These are phyloP conservation scores for Lepidurus apus DNA, from an alignment of 1,140 invertebrate genomes.

Conservation along the genomic window DNA sequence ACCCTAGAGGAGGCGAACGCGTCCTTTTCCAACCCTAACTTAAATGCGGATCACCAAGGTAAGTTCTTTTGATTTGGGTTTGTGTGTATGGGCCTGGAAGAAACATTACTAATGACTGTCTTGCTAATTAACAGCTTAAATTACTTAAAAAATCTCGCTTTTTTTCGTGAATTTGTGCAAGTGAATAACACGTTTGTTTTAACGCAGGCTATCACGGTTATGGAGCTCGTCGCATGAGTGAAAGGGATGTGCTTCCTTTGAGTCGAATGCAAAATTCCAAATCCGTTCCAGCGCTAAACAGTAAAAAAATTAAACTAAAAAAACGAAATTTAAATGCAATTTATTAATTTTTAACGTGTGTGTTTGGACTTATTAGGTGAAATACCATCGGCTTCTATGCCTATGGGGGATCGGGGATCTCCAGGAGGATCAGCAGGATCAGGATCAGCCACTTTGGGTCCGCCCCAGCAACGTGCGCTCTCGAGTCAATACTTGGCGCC, in stretches of 20 bases:
- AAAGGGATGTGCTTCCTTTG: slow-evolving; percentile 72
- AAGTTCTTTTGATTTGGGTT: slow-evolving; percentile 37
- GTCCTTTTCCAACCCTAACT: slow-evolving; percentile 27
- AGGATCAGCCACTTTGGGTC: slow-evolving; percentile 4
- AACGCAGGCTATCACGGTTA: slow-evolving; percentile 9
- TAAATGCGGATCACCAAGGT: slow-evolving; percentile 37
- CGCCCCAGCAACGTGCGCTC: neutral
- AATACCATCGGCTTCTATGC: neutral
- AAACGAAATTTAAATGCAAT: neutral
- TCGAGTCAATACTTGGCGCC: slow-evolving; percentile 13
- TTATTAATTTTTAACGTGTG: neutral
- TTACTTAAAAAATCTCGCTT: too few relatives aligned
- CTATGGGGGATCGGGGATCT: neutral
- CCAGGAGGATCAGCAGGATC: slow-evolving; percentile 11
- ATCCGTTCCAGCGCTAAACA: slow-evolving; percentile 61
- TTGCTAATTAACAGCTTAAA: too few relatives aligned
- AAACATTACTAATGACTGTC: too few relatives aligned
- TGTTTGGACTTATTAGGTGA: neutral
- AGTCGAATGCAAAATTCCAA: slow-evolving; percentile 67
- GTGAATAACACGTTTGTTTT: neutral
- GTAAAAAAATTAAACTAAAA: too few relatives aligned
- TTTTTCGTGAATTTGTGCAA: too few relatives aligned
- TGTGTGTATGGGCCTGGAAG: neutral
- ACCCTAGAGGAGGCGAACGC: slow-evolving; percentile 24
- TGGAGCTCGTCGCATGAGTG: slow-evolving; percentile 76